Evolutionary conservation across 1,140 invertebrate species (phyloP).

Genomic region (Aphidius ervi): DNA sequence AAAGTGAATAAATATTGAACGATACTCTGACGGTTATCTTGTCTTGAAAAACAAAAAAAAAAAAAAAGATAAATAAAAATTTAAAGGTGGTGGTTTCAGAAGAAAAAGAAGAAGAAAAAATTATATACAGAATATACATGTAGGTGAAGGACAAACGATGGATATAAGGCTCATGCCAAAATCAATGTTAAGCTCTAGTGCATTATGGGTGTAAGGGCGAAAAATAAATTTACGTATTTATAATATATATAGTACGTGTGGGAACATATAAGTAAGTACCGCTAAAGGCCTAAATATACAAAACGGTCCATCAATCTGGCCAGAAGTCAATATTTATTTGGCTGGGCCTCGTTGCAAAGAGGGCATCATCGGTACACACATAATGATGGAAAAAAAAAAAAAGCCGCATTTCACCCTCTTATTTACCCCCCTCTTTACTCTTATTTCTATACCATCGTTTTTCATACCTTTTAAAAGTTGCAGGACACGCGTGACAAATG

Average conservation of each 20-base stretch:
- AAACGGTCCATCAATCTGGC: conserved; percentile 51
- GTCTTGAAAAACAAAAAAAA: not conserved
- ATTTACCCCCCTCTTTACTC: too few species aligned
- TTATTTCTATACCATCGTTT: not conserved
- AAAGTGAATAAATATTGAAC: conserved; percentile 15
- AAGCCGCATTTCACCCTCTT: too few species aligned
- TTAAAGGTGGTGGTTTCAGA: too few species aligned
- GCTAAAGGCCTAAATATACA: conserved; percentile 46
- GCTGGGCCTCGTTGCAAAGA: conserved; percentile 50
- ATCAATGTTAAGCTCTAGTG: not conserved
- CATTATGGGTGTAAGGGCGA: conserved; percentile 14
- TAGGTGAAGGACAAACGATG: not conserved
- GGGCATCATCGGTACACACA: conserved; percentile 45
- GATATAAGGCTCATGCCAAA: conserved; percentile 9
- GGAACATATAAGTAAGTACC: conserved; percentile 48
- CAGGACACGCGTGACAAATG: conserved; percentile 55
- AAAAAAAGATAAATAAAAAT: conserved; percentile 6
- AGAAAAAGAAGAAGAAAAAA: conserved; percentile 4
- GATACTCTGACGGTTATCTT: conserved; percentile 14
- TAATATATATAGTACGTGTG: conserved; percentile 22
- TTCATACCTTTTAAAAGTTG: conserved; percentile 39
- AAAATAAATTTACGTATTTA: conserved; percentile 15
- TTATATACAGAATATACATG: not conserved
- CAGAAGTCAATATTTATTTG: conserved; percentile 52
- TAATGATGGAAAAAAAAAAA: conserved; percentile 26